Conservation (phyloP, 2,888 invertebrate genomes). For the Drosophila antonietae region DNA sequence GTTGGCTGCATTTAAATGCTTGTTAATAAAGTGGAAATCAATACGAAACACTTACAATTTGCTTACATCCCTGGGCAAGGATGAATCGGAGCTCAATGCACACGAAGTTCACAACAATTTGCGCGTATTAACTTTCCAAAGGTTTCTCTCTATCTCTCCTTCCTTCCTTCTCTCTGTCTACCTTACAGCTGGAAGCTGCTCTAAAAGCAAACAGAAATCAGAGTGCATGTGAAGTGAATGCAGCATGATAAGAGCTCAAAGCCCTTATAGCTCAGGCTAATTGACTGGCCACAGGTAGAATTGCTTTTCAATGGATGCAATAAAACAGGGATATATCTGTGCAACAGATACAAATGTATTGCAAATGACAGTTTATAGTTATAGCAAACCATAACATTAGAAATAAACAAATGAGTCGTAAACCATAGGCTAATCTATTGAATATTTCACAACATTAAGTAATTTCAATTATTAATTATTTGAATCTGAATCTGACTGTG, state of each 20-base stretch:
- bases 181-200: not conserved
- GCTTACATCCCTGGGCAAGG: conserved; percentile 28
- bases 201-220: conserved; percentile 30
- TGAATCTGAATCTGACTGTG: too few species aligned
- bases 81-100: conserved; percentile 6
- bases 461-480: too few species aligned
- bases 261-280: conserved; percentile 5
- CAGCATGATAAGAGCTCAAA: not conserved
- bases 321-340: too few species aligned
- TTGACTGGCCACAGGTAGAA: conserved; percentile 5
- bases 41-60: conserved; percentile 51
- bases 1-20: conserved; percentile 77
- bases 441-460: too few species aligned
- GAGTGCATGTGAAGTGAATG: conserved; percentile 19
- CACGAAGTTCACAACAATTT: conserved; percentile 26
- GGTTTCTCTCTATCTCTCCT: not conserved
- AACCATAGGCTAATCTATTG: too few species aligned
- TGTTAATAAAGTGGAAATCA: conserved; percentile 77
- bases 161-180: not conserved
- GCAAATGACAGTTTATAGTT: too few species aligned
- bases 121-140: conserved; percentile 48
- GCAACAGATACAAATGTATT: too few species aligned
- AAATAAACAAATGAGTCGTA: too few species aligned
- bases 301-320: too few species aligned
- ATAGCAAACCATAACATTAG: too few species aligned